Evolutionary conservation across 2,888 invertebrate genomes (phyloP), one percentile per base, ranked within the genome.

Genomic region (Gisinianus flammeolus): DNA sequence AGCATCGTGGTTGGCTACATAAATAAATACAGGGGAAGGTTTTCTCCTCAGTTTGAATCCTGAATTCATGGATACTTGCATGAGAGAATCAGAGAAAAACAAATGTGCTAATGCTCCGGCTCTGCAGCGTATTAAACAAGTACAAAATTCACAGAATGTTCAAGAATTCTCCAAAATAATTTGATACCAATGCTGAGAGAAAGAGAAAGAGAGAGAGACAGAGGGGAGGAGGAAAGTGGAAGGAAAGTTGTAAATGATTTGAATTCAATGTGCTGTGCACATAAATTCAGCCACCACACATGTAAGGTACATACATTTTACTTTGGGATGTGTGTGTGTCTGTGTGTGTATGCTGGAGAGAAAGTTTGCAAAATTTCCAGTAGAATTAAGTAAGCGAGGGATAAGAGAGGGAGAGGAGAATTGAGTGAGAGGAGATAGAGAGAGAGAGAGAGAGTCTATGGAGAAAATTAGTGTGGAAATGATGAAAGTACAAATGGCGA

Each of bases 171-270:
- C 16, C 2, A 35, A 35, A 35, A 35, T 35, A 35, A 35, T 35
- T 35, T 35, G 35, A 44, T 44, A 44, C 44, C 16, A 19, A 1
- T 2, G 44, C 12, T 44, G 44, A 44, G 44, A 62, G 58, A 58
- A 22, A 62, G 62, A 62, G 22, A 62, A 8, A 62, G 3, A n/a
- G 22, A 16, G 62, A 62, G 64, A 28, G 26, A 26, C 2, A 64
- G 28, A 2, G 10, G 30, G 64, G 28, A 1, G 30, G 24, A n/a
- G 30, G 28, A 6, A 64, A 26, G 16, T 64, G 26, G 64, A 10
- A 64, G 26, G 64, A 64, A 28, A 64, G 26, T 19, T 19, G 26
- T 62, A 62, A 62, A 64, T 64, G 26, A 44, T 44, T 44, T 44
- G 44, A 44, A 44, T 44, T 44, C 44, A 44, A 44, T 44, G 16